phyloP scores from a whole-genome alignment of 2,888 invertebrate species.

The Philhelius pedissequus region DNA sequence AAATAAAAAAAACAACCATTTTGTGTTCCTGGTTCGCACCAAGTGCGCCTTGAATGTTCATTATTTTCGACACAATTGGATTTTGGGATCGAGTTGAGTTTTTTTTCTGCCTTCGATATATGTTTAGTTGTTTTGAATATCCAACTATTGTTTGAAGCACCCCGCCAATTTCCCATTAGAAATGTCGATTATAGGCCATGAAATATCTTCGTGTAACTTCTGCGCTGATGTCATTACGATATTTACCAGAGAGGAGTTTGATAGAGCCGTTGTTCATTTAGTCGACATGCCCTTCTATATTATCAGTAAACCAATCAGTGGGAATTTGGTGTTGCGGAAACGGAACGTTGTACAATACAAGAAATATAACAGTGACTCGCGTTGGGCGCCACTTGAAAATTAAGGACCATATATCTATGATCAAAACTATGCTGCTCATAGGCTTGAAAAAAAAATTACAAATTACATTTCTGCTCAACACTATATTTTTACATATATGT shows the following conservation, averaged over 20 bases:
- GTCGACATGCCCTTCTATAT: no score
- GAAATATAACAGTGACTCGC: not conserved
- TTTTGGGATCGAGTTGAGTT: not conserved
- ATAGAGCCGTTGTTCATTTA: no score
- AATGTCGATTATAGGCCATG: not conserved
- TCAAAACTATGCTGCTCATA: no score
- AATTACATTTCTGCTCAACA: not conserved
- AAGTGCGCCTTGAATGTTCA: constrained; percentile 10
- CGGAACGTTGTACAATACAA: no score
- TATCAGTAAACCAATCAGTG: no score
- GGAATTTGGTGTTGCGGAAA: no score
- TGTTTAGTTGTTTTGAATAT: not conserved
- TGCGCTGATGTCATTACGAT: no score
- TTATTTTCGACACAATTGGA: constrained; percentile 32
- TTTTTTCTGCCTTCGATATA: not conserved
- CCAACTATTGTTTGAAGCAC: not conserved
- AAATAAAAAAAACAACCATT: constrained; percentile 16
- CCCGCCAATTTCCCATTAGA: not conserved
- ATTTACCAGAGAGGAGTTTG: no score
- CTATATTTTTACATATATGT: not conserved
- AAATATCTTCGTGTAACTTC: not conserved
- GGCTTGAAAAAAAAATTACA: not conserved
- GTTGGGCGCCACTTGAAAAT: no score
- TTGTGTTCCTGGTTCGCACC: constrained; percentile 45
- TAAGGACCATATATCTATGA: no score